A percentile compares a stretch with the other conserved stretches of the same genome.
phyloP scores from a whole-genome alignment of 2,797 vertebrate genomes.

The Schizopygopsis pylzovi region DNA sequence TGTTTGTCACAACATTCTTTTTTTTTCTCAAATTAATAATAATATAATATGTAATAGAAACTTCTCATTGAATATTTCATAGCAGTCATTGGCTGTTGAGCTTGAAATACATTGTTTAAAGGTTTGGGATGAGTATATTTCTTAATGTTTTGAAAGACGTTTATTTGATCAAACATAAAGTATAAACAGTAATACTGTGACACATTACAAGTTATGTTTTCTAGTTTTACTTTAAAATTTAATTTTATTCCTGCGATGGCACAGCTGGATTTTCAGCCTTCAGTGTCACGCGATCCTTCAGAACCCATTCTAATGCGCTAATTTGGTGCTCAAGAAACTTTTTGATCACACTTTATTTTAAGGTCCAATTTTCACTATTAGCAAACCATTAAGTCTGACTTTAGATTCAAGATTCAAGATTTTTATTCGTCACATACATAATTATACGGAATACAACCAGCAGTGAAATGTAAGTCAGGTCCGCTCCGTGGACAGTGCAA shows the following conservation, averaged over 20 bases:
- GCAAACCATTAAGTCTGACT: neutral
- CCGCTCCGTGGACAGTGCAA: too few relatives aligned
- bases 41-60: neutral
- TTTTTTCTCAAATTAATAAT: neutral
- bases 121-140: neutral
- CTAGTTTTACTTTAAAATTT: neutral
- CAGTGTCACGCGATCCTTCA: neutral
- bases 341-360: too few relatives aligned
- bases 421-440: too few relatives aligned
- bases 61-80: neutral
- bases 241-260: neutral
- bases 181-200: neutral
- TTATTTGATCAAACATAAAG: neutral
- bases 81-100: neutral
- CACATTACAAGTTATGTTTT: neutral
- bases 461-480: too few relatives aligned
- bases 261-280: neutral
- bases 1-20: neutral
- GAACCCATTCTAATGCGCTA: neutral
- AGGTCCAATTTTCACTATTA: neutral
- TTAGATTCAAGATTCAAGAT: too few relatives aligned
- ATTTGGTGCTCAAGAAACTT: neutral
- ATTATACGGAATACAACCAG: too few relatives aligned
- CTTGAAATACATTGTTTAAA: neutral
- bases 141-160: constrained; percentile 1